Evolutionary conservation across 2,888 invertebrate species (phyloP).

Genomic region (Amphiduros pacificus): DNA sequence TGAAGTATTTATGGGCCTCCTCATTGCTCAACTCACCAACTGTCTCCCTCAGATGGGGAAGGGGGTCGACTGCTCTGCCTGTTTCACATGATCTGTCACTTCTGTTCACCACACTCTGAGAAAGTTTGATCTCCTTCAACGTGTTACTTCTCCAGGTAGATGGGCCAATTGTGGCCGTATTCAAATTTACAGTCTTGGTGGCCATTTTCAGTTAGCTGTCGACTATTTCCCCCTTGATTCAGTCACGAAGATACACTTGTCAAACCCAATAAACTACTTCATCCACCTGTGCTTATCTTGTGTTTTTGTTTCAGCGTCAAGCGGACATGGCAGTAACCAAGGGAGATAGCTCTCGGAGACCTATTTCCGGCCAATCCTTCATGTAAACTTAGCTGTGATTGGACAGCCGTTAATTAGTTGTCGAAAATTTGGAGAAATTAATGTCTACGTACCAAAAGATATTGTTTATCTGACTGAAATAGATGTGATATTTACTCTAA

Average conservation of each 20-base stretch:
- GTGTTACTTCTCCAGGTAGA: slow-evolving; percentile 54
- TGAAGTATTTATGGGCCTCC: slow-evolving; percentile 53
- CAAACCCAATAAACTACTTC: too few species aligned
- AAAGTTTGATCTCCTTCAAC: slow-evolving; percentile 52
- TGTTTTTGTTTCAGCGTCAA: slow-evolving; percentile 11
- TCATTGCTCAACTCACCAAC: slow-evolving; percentile 55
- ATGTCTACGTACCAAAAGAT: too few species aligned
- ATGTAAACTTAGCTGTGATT: too few species aligned
- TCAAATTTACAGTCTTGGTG: slow-evolving; percentile 2
- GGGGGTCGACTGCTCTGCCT: slow-evolving; percentile 52
- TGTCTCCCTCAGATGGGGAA: slow-evolving; percentile 56
- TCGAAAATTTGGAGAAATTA: too few species aligned
- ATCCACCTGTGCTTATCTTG: too few species aligned
- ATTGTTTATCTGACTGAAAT: too few species aligned
- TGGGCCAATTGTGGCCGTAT: slow-evolving; percentile 40
- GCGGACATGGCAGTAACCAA: slow-evolving; percentile 11
- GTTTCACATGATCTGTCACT: slow-evolving; percentile 51
- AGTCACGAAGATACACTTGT: too few species aligned
- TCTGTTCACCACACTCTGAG: slow-evolving; percentile 49
- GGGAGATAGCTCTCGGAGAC: too few species aligned
- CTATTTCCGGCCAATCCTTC: too few species aligned
- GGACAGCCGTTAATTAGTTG: too few species aligned
- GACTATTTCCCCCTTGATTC: too few species aligned
- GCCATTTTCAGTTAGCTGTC: slow-evolving; percentile 15
- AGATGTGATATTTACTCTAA: too few species aligned